phyloP scores from a whole-genome alignment of 2,113 vertebrate species.

The Heptranchias perlo region DNA sequence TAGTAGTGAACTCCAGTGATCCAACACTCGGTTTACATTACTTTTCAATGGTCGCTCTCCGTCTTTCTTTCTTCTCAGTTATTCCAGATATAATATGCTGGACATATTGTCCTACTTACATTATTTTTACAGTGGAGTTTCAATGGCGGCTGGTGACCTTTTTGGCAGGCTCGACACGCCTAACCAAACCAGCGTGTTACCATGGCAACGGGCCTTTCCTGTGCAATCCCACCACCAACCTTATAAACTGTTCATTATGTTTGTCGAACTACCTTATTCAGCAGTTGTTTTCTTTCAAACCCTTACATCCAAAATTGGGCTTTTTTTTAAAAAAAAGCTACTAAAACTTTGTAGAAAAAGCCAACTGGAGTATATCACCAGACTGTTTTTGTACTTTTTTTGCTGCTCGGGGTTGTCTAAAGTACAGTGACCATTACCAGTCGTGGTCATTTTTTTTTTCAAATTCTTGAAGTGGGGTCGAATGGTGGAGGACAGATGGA shows the following conservation, averaged over 20 bases:
- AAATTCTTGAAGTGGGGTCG: neutral
- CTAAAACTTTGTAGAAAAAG: neutral
- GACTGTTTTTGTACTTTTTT: neutral
- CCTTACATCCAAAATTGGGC: neutral
- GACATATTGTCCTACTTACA: too few species aligned
- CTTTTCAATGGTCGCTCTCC: too few species aligned
- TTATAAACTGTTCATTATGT: too few species aligned
- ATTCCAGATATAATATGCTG: too few species aligned
- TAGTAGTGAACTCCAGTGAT: neutral
- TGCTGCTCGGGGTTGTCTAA: neutral
- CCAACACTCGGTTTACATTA: neutral
- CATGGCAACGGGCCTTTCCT: too few species aligned
- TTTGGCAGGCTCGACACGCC: too few species aligned
- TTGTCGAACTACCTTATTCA: neutral
- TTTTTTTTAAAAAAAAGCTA: neutral
- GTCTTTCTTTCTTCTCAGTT: too few species aligned
- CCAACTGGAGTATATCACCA: neutral
- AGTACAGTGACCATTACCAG: neutral
- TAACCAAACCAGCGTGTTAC: too few species aligned
- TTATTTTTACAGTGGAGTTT: too few species aligned
- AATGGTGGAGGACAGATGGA: neutral
- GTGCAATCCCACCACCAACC: too few species aligned
- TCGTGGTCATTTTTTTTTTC: neutral
- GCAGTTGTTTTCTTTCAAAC: neutral
- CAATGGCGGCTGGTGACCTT: too few species aligned